These are phyloP conservation scores for Anarrhichthys ocellatus DNA, from an alignment of 2,113 vertebrate species.

Conservation along the genomic window DNA sequence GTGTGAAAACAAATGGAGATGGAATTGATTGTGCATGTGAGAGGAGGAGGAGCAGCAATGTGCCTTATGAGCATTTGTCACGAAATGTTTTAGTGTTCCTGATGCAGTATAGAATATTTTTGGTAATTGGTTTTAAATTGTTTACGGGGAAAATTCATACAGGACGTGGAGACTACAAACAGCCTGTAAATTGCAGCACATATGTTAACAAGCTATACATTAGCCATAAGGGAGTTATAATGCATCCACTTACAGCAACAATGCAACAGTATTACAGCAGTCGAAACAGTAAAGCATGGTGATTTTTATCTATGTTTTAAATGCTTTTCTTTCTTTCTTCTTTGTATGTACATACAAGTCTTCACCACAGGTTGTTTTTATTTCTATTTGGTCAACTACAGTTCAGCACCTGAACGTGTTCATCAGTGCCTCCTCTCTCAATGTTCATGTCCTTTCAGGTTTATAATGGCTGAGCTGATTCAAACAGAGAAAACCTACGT, in stretches of 20 bases:
- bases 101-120: neutral
- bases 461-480: slow-evolving; percentile 99
- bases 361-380: neutral
- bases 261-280: neutral
- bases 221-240: neutral
- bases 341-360: neutral
- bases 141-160: slow-evolving; percentile 2
- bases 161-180: neutral
- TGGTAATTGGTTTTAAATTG: neutral
- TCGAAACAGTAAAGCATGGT: neutral
- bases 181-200: slow-evolving; percentile 25
- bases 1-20: slow-evolving; percentile 40
- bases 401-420: neutral
- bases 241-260: neutral
- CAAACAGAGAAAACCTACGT: slow-evolving; percentile 99
- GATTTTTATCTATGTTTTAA: neutral
- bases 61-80: neutral
- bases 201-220: slow-evolving; percentile 6
- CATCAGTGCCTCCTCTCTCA: neutral
- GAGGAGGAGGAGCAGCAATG: neutral
- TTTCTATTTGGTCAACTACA: neutral
- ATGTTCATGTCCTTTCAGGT: slow-evolving; percentile 81
- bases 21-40: slow-evolving; percentile 2
- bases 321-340: neutral
- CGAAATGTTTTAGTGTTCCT: neutral